phyloP scores from a whole-genome alignment of 2,113 vertebrate genomes.

The Corydoras maculifer region DNA sequence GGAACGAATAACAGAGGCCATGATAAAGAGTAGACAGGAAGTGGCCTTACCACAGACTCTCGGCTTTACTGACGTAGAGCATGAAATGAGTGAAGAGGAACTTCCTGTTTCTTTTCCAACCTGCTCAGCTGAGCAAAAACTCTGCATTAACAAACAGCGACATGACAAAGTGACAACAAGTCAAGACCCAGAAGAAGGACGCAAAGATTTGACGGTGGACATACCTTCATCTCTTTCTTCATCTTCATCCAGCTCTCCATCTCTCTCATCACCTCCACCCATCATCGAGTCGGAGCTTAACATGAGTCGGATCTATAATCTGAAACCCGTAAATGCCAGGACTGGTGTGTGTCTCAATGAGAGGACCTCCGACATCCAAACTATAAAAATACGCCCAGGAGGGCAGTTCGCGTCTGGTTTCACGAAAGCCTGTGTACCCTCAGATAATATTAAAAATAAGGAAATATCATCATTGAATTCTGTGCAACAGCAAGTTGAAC shows the following conservation, averaged over 20 bases:
- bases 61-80: conserved; percentile 53
- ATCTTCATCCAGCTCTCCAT: conserved; percentile 22
- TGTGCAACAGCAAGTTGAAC: conserved; percentile 56
- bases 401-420: conserved; percentile 27
- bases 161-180: conserved; percentile 11
- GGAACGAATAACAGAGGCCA: conserved; percentile 42
- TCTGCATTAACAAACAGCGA: conserved; percentile 10
- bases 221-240: conserved; percentile 38
- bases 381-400: conserved; percentile 54
- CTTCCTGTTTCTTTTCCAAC: conserved; percentile 65
- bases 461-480: conserved; percentile 50
- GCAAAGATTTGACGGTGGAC: conserved; percentile 25
- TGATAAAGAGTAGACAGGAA: conserved; percentile 53
- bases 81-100: conserved; percentile 60
- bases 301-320: conserved; percentile 69
- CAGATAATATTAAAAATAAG: conserved; percentile 21
- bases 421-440: conserved; percentile 14
- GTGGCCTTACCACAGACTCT: conserved; percentile 46
- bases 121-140: conserved; percentile 51
- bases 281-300: conserved; percentile 48
- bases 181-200: conserved; percentile 39
- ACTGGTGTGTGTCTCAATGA: conserved; percentile 55
- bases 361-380: conserved; percentile 45
- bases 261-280: conserved; percentile 45
- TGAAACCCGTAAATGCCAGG: conserved; percentile 57